Evolutionary conservation across 2,888 invertebrate genomes (phyloP).

Genomic region (Ommatoiulus sabulosus): DNA sequence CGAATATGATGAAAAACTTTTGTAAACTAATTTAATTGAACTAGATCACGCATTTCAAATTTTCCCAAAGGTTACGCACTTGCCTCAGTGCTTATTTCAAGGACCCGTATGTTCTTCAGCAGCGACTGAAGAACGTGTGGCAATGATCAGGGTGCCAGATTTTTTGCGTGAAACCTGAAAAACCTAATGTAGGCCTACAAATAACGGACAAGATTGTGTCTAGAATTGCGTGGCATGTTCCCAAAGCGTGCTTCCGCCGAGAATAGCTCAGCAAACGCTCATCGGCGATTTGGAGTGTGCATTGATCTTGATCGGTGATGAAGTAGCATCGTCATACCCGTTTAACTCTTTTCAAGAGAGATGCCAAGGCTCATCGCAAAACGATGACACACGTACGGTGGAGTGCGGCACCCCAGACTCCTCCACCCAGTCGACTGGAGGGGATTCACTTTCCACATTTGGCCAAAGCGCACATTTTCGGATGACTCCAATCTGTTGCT

Average conservation of each 20-base stretch:
- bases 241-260: not conserved
- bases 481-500: slow-evolving; percentile 47
- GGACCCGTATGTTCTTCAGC: no score
- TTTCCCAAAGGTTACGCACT: no score
- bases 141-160: no score
- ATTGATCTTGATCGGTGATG: not conserved
- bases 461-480: not conserved
- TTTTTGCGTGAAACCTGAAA: no score
- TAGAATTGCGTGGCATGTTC: not conserved
- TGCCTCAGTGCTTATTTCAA: no score
- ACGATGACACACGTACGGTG: not conserved
- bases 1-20: no score
- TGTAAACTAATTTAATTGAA: no score
- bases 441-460: not conserved
- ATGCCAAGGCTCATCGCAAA: not conserved
- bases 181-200: no score
- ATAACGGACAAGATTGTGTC: no score
- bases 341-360: slow-evolving; percentile 15
- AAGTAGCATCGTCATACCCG: not conserved
- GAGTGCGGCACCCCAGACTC: not conserved
- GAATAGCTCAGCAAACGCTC: not conserved
- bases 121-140: no score
- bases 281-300: not conserved
- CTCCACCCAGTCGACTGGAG: not conserved
- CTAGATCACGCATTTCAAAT: no score